Conservation (phyloP, 2,888 invertebrate genomes). For the Drosophila lutescens region DNA sequence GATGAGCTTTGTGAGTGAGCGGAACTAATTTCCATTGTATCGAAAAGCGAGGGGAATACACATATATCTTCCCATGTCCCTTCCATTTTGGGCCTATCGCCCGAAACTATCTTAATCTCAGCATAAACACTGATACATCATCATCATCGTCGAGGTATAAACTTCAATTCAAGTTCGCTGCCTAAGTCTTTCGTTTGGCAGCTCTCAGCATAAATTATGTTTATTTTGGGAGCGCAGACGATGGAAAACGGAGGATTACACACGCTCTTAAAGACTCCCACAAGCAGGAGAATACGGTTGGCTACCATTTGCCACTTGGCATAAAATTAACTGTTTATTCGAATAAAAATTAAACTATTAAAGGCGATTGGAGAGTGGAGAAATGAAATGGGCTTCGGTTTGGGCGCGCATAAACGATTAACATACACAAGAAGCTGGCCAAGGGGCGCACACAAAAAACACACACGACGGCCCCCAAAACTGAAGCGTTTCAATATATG, state of each 20-base stretch:
- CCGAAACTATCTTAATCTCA: slow-evolving; percentile 28
- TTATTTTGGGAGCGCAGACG: slow-evolving; percentile 20
- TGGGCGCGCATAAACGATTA: slow-evolving; percentile 77
- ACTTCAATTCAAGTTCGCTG: slow-evolving; percentile 33
- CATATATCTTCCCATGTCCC: slow-evolving; percentile 1
- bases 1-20: slow-evolving; percentile 43
- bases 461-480: slow-evolving; percentile 71
- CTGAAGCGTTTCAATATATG: slow-evolving; percentile 71
- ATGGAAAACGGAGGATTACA: slow-evolving; percentile 57
- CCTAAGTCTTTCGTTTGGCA: slow-evolving; percentile 40
- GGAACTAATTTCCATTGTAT: slow-evolving; percentile 40
- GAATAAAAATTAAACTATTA: slow-evolving; percentile 80
- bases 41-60: slow-evolving; percentile 10
- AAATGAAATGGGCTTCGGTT: slow-evolving; percentile 62
- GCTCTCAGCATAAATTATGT: slow-evolving; percentile 39
- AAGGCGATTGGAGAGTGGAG: slow-evolving; percentile 46
- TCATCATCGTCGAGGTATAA: slow-evolving; percentile 15
- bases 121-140: slow-evolving; percentile 39
- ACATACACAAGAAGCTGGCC: slow-evolving; percentile 60
- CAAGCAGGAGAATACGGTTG: slow-evolving; percentile 41
- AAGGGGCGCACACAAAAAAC: slow-evolving; percentile 46
- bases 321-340: slow-evolving; percentile 81
- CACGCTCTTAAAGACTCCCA: slow-evolving; percentile 62
- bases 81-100: slow-evolving; percentile 26
- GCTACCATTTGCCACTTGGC: slow-evolving; percentile 71